Percentiles rank a stretch among this genome's conserved stretches.
Conservation (phyloP, 2,888 invertebrate genomes). For the Pachycephus smyrnensis region DNA sequence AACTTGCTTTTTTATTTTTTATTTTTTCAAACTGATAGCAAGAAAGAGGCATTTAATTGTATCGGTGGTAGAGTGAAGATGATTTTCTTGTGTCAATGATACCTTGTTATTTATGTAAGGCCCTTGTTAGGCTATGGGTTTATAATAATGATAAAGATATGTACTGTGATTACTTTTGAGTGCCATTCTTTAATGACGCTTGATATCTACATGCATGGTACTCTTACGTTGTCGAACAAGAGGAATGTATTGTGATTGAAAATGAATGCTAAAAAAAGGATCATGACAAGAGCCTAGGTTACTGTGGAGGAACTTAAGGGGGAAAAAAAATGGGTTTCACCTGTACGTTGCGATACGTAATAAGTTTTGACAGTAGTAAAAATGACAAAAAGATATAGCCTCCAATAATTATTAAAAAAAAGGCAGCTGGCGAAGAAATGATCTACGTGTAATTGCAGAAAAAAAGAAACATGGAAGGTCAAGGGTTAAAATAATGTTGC, state of each 20-base stretch:
- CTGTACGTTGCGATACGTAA: neutral
- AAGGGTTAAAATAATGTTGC: conserved; percentile 43
- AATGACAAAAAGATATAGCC: neutral
- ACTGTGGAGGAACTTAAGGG: neutral
- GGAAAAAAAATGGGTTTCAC: neutral
- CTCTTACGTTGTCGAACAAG: neutral
- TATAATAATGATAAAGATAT: neutral
- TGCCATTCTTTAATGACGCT: neutral
- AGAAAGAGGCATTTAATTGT: too few species aligned
- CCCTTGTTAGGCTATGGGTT: neutral
- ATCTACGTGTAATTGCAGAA: conserved; percentile 25
- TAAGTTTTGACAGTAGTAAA: neutral
- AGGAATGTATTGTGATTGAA: neutral
- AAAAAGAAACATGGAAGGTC: conserved; percentile 36
- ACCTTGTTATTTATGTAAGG: neutral
- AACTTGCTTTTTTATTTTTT: too few species aligned
- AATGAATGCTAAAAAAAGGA: neutral
- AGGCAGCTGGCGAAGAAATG: conserved; percentile 45
- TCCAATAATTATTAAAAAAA: conserved; percentile 25
- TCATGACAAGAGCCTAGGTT: neutral
- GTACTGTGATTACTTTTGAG: neutral
- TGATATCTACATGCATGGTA: neutral
- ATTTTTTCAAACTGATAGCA: too few species aligned
- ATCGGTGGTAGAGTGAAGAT: too few species aligned
- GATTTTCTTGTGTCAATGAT: neutral